Base-by-base conservation (phyloP, 1,140 invertebrate species). In the Tribolium castaneum region DNA sequence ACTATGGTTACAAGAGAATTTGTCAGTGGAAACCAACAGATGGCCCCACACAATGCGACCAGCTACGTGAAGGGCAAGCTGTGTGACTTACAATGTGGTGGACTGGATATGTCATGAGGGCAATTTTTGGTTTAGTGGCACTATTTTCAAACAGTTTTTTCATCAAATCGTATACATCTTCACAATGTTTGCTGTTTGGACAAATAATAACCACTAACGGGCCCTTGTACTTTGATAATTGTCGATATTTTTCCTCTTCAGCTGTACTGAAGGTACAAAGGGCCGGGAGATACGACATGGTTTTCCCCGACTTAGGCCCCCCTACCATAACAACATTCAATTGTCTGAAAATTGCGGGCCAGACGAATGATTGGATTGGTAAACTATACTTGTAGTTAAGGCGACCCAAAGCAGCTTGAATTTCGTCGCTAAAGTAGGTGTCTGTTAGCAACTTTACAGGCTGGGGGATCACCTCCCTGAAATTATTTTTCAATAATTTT, bases 231-330 rank as follows among this genome's bases (percentile, higher is more conserved):
- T 39, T 71, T 13, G 45, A 22, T 7, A 82, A 77, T 13, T 80
- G 25, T 52, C 10, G 3, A 51, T 81, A 81, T 16, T 82, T 30
- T 14, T 82, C 79, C 4, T 81, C 75, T 70, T 78, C 83, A 80
- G 89, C 87, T 22, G 80, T 81, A 9, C 88, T 73, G 78, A 88
- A 83, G 3, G 86, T 82, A 76, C 86, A 87, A 1, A 90, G 81
- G 3, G 87, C 85, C 0, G 89, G 88, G 10, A 89, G 77, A 83
- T 90, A 90, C 0, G 87, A 87, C 74, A 90, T 81, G 7, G 89
- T 89, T 81, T 90, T 90, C 0, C 89, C 89, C 75, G 88, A 87
- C 12, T 81, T 79, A 10, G 82, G 73, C 2, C 87, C 85, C 75
- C 87, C 84, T 0, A 90, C 82, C 77, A 89, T 82, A 54, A 89